Evolutionary conservation across 2,113 vertebrate species (phyloP).

Genomic region (Colaptes auratus): DNA sequence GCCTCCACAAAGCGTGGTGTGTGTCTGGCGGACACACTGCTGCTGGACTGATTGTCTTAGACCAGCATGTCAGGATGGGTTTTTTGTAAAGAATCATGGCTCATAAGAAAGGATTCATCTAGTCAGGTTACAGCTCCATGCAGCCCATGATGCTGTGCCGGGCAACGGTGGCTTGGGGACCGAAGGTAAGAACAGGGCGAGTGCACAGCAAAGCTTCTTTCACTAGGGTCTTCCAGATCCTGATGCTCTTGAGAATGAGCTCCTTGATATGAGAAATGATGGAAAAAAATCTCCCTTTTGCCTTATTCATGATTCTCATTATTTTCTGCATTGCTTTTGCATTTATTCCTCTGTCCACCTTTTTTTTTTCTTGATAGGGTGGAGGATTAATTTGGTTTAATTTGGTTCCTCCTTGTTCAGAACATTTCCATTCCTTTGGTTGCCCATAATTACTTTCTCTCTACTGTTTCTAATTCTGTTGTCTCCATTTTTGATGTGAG

Average conservation of each 20-base stretch:
- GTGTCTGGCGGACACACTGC: background rate
- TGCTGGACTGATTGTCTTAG: background rate
- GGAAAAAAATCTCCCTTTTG: background rate
- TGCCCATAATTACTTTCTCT: background rate
- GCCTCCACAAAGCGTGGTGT: background rate
- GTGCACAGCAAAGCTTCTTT: background rate
- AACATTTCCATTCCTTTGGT: background rate
- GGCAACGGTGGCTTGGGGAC: background rate
- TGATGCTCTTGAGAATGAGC: background rate
- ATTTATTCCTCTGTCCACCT: background rate
- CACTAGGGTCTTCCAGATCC: background rate
- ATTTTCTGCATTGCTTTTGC: background rate
- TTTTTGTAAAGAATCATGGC: background rate
- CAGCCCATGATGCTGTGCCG: background rate
- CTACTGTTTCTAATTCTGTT: background rate
- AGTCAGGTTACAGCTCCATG: background rate
- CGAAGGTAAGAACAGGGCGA: background rate
- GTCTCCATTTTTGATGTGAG: background rate
- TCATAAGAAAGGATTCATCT: background rate
- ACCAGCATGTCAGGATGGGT: fast-evolving
- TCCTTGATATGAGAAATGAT: background rate
- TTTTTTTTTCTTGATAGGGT: background rate
- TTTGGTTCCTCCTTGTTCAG: background rate
- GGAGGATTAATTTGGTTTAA: background rate
- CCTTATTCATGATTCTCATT: background rate